Base-by-base conservation (phyloP, 92 coral and sea anemone species). In the Actinostola sp. region DNA sequence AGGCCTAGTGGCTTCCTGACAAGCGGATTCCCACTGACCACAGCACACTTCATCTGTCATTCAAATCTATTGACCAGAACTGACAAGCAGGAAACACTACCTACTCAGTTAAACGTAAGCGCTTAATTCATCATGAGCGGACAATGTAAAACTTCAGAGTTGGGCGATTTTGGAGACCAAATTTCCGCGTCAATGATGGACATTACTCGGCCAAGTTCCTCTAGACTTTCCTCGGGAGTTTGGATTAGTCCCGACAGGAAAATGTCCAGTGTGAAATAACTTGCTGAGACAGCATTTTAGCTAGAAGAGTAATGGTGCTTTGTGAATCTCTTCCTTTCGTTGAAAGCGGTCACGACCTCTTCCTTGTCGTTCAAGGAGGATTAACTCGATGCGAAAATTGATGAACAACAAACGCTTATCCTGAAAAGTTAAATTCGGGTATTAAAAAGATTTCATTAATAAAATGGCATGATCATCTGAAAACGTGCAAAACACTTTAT, bases 311-410 rank as follows among this genome's bases (percentile, higher is more conserved):
- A 45, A 45, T 66, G 72, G 52, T 8, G 0, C 57, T 51, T 66
- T 66, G 8, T 1, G 21, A 42, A 49, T 15, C 26, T 66, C 33
- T 66, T 66, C 72, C 54, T 44, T 4, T 33, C 15, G 45, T 12
- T 66, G 72, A 48, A 29, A 45, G 51, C 52, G 28, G 41, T 45
- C 54, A 28, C 45, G 72, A 66, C 72, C 72, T 32, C 31, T 45
- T 48, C 52, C 34, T 66, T 49, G 72, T 2, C 72, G 72, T 43
- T 20, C 50, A 43, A 64, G 70, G 54, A 17, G 12, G n/a, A 21
- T n/a, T n/a, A 20, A 20, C 45, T 39, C 45, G 45, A 39, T 7
- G 45, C 45, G 45, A 39, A 39, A 39, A 48, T 3, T 48, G 16
- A n/a, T 48, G 8, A 13, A 48, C 21, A 48, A 13, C 12, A 23